Base-by-base conservation (phyloP, 1,140 invertebrate species). In the Procambarus clarkii region DNA sequence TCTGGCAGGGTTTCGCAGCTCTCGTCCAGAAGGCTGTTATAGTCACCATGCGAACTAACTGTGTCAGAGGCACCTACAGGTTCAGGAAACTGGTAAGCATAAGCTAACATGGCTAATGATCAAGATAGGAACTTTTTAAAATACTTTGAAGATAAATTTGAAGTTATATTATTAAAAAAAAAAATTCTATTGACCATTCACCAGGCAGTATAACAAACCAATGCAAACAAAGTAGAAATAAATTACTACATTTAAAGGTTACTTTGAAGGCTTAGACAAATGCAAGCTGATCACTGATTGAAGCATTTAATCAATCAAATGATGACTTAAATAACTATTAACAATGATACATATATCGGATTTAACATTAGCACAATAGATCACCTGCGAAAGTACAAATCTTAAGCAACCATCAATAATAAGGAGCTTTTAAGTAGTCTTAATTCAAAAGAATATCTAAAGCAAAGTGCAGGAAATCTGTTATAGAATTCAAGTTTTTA, bases 21-120 rank as follows among this genome's bases (percentile, higher is more conserved):
- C 54, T 91, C 89, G 24, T 91, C 89, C 74, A 91, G 87, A 18
- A 88, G 88, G 60, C 89, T 91, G 83, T 91, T 91, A 91, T 91
- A 91, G 76, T 91, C 89, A 79, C 89, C 89, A 91, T 91, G 89
- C 81, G 89, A 91, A 50, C 89, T 91, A 79, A 91, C 89, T 79
- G 89, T 91, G 89, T 91, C 89, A 64, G 82, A 91, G 81, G 89
- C 89, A 85, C 89, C 89, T 91, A 91, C 60, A 83, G 74, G 77
- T 48, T 44, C 18, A 85, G 58, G 71, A 74, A 45, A 60, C 46
- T n/a, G 46, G 64, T 64, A 79, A 79, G 60, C 64, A 24, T 15
- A 85, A 64, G 76, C 74, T 78, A 46, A 45, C 4, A 60, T 48
- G 85, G 80, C 50, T 24, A 54, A 81, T 88, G 77, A 80, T 58